phyloP scores from a whole-genome alignment of 1,140 invertebrate species.

The Drosophila nikananu region DNA sequence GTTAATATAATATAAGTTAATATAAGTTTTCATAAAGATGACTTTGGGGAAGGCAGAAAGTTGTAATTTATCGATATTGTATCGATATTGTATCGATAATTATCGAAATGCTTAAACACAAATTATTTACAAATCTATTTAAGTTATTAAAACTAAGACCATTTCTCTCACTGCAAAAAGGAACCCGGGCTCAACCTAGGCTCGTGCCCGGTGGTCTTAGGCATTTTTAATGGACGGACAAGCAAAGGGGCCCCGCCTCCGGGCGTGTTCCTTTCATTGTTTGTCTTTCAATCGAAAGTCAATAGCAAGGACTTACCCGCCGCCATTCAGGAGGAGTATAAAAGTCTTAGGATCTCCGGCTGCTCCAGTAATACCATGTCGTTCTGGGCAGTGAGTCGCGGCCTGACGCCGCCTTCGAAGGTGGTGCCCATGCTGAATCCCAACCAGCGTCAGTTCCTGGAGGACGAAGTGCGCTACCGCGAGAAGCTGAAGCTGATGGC shows the following conservation, averaged over 20 bases:
- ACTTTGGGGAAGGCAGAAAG: too few species aligned
- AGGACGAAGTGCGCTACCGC: conserved; percentile 80
- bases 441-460: conserved; percentile 81
- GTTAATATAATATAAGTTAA: too few species aligned
- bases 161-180: conserved; percentile 1
- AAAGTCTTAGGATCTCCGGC: conserved; percentile 25
- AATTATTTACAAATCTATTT: too few species aligned
- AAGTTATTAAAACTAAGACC: background rate
- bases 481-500: conserved; percentile 75
- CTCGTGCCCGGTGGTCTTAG: conserved; percentile 36
- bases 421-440: conserved; percentile 82
- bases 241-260: conserved; percentile 57
- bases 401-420: conserved; percentile 69
- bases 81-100: too few species aligned
- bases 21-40: too few species aligned
- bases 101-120: too few species aligned
- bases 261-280: conserved; percentile 66
- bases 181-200: conserved; percentile 7
- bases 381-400: conserved; percentile 78
- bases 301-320: conserved; percentile 69
- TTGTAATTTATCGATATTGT: too few species aligned
- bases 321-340: conserved; percentile 19
- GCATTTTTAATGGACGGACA: conserved; percentile 71
- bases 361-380: conserved; percentile 65
- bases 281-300: conserved; percentile 82